Percentiles rank a stretch among this genome's conserved stretches.
phyloP scores from a whole-genome alignment of 2,113 vertebrate species.

The Myxocyprinus asiaticus region DNA sequence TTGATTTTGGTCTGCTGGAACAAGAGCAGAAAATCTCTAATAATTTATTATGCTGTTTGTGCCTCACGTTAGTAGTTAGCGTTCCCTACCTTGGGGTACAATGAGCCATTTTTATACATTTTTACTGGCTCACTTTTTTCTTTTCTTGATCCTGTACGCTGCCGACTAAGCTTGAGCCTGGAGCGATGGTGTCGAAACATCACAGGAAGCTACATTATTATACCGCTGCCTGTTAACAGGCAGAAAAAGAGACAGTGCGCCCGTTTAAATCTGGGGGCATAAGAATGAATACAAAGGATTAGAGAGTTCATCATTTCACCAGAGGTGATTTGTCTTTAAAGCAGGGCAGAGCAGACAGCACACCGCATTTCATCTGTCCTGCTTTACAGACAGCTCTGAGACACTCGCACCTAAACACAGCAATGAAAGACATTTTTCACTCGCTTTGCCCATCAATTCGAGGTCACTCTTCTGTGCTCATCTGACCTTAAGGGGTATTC shows the following conservation, averaged over 20 bases:
- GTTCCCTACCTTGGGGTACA: constrained; percentile 79
- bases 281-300: constrained; percentile 60
- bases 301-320: constrained; percentile 59
- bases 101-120: constrained; percentile 73
- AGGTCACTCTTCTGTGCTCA: constrained; percentile 46
- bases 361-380: constrained; percentile 20
- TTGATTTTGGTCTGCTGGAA: constrained; percentile 71
- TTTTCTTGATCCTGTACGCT: constrained; percentile 67
- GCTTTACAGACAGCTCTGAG: constrained; percentile 54
- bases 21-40: constrained; percentile 64
- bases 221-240: constrained; percentile 71
- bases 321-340: constrained; percentile 43
- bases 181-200: constrained; percentile 75
- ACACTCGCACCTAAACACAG: constrained; percentile 39
- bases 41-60: constrained; percentile 82
- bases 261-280: constrained; percentile 68
- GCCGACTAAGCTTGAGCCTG: constrained; percentile 77
- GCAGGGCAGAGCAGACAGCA: constrained; percentile 31
- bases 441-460: constrained; percentile 51
- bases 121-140: constrained; percentile 66
- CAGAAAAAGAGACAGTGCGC: constrained; percentile 66
- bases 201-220: constrained; percentile 78
- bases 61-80: constrained; percentile 72
- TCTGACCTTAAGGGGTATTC: no score
- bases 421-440: constrained; percentile 58